These are phyloP conservation scores for Psittacula derbiana DNA, from an alignment of 2,797 vertebrate genomes.

Conservation along the genomic window DNA sequence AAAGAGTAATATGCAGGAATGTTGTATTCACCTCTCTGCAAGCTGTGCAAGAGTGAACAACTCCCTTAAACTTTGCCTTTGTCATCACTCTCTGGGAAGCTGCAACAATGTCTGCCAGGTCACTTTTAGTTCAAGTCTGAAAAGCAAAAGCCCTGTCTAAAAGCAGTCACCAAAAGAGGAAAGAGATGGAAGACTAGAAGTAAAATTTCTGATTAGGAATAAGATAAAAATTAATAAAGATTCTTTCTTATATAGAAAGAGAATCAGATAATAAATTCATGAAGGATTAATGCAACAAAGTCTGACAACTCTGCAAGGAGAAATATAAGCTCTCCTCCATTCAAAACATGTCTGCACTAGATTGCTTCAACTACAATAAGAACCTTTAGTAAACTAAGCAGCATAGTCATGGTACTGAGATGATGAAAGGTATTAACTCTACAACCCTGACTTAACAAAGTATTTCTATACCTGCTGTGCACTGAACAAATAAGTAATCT, in stretches of 20 bases:
- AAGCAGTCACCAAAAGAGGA: neutral
- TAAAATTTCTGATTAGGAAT: neutral
- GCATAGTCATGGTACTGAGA: neutral
- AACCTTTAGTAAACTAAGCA: neutral
- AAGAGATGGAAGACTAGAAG: neutral
- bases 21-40: neutral
- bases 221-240: neutral
- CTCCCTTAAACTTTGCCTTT: neutral
- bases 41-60: neutral
- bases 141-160: neutral
- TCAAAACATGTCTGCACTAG: neutral
- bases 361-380: neutral
- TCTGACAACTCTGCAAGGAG: neutral
- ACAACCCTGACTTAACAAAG: neutral
- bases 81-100: neutral
- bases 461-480: neutral
- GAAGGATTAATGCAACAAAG: neutral
- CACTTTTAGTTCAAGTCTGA: neutral
- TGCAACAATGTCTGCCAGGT: neutral
- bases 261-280: neutral
- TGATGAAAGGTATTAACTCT: neutral
- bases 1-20: neutral
- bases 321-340: neutral
- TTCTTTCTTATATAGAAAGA: neutral
- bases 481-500: neutral